These are phyloP conservation scores for Solenodon paradoxus DNA, from an alignment of 2,113 vertebrate species.

Conservation along the genomic window DNA sequence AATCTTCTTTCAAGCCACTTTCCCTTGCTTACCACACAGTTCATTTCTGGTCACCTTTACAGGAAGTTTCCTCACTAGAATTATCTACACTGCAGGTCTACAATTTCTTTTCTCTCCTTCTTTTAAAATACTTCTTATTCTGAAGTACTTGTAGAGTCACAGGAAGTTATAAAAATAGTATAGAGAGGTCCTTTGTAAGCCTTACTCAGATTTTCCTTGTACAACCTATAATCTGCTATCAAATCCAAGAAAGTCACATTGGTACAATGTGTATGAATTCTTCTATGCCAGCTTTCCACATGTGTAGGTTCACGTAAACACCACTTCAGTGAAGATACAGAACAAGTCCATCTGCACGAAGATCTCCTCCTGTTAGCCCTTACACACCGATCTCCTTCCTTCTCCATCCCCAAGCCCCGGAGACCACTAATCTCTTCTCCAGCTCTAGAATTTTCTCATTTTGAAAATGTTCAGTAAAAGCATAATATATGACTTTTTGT, in stretches of 20 bases:
- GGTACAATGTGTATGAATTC: not conserved
- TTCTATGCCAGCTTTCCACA: not conserved
- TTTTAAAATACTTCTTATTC: not conserved
- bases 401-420: not conserved
- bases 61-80: not conserved
- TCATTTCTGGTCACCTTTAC: not conserved
- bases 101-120: not conserved
- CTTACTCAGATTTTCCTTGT: not conserved
- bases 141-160: conserved; percentile 37
- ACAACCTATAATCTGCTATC: not conserved
- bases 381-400: not conserved
- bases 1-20: not conserved
- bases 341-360: not conserved
- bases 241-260: not conserved
- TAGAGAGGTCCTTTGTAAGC: conserved; percentile 16
- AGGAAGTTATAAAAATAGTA: conserved; percentile 32
- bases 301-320: not conserved
- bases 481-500: conserved; percentile 10
- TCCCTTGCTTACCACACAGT: not conserved
- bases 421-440: conserved; percentile 11
- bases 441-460: conserved; percentile 51
- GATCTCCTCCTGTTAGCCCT: not conserved
- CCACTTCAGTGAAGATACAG: not conserved
- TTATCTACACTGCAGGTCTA: not conserved
- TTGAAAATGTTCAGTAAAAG: conserved; percentile 32